phyloP scores from a whole-genome alignment of 2,113 vertebrate species.

The Papio anubis region DNA sequence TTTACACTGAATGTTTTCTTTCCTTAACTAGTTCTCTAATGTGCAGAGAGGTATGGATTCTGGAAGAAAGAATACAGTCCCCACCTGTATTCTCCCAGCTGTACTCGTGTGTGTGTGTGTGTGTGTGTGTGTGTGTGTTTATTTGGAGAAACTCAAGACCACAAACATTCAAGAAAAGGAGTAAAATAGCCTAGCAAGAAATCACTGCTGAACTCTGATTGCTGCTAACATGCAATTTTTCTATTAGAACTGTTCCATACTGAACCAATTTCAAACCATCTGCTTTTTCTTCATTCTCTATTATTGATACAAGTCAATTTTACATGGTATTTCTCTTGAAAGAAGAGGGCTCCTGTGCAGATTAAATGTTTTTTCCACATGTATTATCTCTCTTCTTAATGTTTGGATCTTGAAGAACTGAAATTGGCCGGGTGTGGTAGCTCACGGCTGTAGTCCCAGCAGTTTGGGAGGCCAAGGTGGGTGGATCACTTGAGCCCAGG shows the following conservation, averaged over 20 bases:
- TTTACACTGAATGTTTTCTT: neutral
- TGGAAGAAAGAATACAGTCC: neutral
- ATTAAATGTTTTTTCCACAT: conserved; percentile 12
- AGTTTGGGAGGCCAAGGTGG: too few relatives aligned
- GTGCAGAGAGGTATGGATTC: neutral
- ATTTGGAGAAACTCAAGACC: neutral
- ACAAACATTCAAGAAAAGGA: neutral
- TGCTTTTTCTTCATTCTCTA: neutral
- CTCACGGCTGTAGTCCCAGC: too few relatives aligned
- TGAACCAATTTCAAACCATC: neutral
- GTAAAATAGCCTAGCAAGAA: neutral
- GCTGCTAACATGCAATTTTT: neutral
- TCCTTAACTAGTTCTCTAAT: neutral
- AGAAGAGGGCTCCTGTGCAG: neutral
- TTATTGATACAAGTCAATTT: neutral
- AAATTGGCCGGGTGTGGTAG: too few relatives aligned
- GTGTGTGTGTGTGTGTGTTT: too few relatives aligned
- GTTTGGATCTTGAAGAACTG: conserved; percentile 22
- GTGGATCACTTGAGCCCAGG: too few relatives aligned
- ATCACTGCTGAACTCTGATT: neutral
- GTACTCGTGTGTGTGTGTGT: too few relatives aligned
- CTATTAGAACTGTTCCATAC: neutral
- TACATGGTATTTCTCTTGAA: neutral
- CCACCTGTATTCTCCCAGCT: neutral
- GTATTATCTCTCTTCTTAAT: neutral